Percentiles rank a stretch among this genome's conserved stretches.
phyloP scores from a whole-genome alignment of 2,113 vertebrate species.

The Mandrillus leucophaeus region DNA sequence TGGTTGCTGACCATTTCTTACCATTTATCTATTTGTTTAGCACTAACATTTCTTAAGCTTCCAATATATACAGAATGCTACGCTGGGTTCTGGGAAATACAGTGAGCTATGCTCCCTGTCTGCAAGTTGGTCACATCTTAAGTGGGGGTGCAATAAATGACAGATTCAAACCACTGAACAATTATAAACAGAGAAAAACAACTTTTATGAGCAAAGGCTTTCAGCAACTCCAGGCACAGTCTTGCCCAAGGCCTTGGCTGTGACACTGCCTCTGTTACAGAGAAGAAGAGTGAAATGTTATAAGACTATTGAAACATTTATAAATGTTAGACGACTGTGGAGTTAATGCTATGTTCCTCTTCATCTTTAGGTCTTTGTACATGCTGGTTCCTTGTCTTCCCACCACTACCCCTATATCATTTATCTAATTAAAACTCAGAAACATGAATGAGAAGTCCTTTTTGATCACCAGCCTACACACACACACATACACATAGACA shows the following conservation, averaged over 20 bases:
- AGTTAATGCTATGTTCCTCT: not conserved
- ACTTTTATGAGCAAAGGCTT: not conserved
- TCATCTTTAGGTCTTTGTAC: not conserved
- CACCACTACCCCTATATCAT: not conserved
- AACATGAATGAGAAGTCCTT: not conserved
- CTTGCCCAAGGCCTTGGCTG: not conserved
- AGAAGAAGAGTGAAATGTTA: not conserved
- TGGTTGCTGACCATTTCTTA: not conserved
- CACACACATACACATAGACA: not conserved
- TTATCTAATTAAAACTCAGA: not conserved
- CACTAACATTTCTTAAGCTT: not conserved
- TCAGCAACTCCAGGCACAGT: not conserved
- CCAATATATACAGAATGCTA: not conserved
- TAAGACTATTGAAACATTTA: not conserved
- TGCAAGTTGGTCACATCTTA: not conserved
- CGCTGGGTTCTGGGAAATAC: constrained; percentile 33
- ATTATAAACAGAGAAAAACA: not conserved
- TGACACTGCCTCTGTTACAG: not conserved
- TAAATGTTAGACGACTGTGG: no score
- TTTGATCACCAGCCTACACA: not conserved
- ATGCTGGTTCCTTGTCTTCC: not conserved
- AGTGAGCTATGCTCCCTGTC: not conserved
- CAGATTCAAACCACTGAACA: not conserved
- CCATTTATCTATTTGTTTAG: constrained; percentile 17
- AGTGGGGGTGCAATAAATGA: not conserved